Evolutionary conservation across 2,888 invertebrate species (phyloP).

Genomic region (Polylopha cassiicola): DNA sequence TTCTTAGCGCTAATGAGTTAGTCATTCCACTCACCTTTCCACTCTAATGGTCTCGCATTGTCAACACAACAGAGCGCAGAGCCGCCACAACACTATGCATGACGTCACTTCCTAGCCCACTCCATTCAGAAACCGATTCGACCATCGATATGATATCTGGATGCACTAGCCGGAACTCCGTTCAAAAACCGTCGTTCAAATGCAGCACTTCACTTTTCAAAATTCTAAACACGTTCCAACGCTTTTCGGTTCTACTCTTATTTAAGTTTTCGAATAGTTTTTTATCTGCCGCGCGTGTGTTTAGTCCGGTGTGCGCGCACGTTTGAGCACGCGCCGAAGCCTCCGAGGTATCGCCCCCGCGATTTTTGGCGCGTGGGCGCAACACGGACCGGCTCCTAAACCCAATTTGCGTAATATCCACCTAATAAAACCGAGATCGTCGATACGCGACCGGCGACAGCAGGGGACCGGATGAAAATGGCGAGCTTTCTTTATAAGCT

Average conservation of each 20-base stretch:
- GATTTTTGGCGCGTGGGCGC: constrained; percentile 69
- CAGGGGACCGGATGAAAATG: constrained; percentile 69
- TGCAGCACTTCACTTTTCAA: constrained; percentile 24
- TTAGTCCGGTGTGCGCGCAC: constrained; percentile 63
- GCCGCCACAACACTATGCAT: constrained; percentile 71
- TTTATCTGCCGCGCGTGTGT: constrained; percentile 57
- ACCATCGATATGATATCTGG: constrained; percentile 40
- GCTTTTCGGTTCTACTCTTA: constrained; percentile 31
- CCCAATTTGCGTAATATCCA: constrained; percentile 72
- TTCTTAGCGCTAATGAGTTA: constrained; percentile 43
- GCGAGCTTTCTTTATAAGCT: constrained; percentile 71
- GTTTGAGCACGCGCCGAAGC: constrained; percentile 69
- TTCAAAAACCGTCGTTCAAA: constrained; percentile 34
- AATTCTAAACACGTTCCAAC: constrained; percentile 29
- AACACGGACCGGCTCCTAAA: constrained; percentile 54
- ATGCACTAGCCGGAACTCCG: constrained; percentile 39
- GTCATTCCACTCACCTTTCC: constrained; percentile 65
- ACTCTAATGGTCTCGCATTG: constrained; percentile 71
- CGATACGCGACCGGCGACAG: constrained; percentile 56
- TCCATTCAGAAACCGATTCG: constrained; percentile 67
- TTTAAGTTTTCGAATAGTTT: constrained; percentile 38
- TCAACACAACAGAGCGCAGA: constrained; percentile 58
- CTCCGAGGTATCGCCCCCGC: constrained; percentile 68
- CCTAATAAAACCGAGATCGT: constrained; percentile 45
- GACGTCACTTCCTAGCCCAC: constrained; percentile 71